These are phyloP conservation scores for Tenthredo livida DNA, from an alignment of 2,888 invertebrate species.

Conservation along the genomic window DNA sequence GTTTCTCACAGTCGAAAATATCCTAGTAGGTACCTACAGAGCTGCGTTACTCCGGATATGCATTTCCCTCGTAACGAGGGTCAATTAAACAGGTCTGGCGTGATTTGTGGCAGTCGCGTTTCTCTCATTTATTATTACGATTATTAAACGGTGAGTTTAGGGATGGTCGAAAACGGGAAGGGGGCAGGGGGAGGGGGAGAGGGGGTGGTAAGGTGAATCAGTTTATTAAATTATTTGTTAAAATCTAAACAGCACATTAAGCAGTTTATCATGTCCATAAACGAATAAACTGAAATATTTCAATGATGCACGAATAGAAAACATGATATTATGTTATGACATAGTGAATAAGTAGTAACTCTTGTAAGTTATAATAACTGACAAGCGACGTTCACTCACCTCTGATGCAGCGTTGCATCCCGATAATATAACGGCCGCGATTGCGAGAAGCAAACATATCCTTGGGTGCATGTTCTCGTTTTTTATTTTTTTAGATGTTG, in stretches of 20 bases:
- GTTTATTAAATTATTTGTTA: neutral
- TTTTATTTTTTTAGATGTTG: neutral
- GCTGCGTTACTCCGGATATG: constrained; percentile 22
- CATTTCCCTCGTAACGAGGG: constrained; percentile 33
- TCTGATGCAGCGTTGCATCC: constrained; percentile 88
- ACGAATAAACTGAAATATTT: neutral
- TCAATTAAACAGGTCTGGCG: constrained; percentile 21
- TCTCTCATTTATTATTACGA: neutral
- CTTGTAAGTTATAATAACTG: too few species aligned
- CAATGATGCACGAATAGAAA: neutral
- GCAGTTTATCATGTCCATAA: too few species aligned
- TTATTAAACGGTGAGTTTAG: neutral
- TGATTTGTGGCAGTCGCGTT: constrained; percentile 13
- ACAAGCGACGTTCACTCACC: constrained; percentile 80
- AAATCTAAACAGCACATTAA: neutral
- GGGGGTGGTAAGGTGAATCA: neutral
- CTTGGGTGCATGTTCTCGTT: constrained; percentile 83
- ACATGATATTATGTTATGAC: too few species aligned
- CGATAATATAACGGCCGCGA: constrained; percentile 86
- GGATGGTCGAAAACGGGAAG: too few species aligned
- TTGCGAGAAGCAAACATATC: constrained; percentile 87
- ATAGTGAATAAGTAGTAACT: neutral
- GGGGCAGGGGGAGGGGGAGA: too few species aligned
- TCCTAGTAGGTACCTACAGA: neutral
- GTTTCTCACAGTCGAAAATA: neutral